Conservation (phyloP, 2,113 vertebrate species). For the Manacus vitellinus region DNA sequence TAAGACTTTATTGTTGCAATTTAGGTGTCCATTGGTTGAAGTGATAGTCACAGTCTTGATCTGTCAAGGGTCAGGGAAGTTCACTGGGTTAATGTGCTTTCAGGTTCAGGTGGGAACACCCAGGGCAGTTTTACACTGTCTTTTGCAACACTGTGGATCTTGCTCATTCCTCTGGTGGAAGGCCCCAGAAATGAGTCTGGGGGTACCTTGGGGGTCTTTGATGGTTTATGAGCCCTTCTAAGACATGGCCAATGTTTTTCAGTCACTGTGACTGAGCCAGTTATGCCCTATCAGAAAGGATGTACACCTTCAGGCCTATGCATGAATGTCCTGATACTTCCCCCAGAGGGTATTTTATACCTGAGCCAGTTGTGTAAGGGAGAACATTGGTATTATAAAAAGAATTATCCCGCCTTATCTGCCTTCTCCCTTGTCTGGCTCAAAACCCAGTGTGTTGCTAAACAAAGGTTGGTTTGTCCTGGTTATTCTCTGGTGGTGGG, state of each 20-base stretch:
- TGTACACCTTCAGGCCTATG: no score
- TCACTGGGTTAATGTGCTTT: no score
- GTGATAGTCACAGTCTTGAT: neutral
- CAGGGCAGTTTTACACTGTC: neutral
- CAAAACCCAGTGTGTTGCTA: neutral
- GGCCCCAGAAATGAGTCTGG: neutral
- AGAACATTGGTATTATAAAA: neutral
- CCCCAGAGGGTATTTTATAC: neutral
- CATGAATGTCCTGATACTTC: no score
- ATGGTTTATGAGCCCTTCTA: neutral
- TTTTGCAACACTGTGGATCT: neutral
- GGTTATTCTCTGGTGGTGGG: neutral
- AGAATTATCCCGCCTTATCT: fast-evolving
- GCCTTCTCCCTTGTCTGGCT: neutral
- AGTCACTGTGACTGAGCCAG: neutral
- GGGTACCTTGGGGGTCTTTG: neutral
- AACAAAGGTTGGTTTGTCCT: neutral
- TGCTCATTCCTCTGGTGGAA: neutral
- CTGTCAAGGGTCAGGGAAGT: no score
- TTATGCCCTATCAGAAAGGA: neutral
- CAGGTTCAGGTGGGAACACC: neutral
- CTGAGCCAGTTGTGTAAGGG: neutral
- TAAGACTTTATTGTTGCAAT: neutral
- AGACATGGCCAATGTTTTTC: neutral
- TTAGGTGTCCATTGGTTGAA: neutral